A percentile compares a stretch with the other conserved stretches of the same genome.
Conservation (phyloP, 1,140 invertebrate species). For the Camponotus pennsylvanicus region DNA sequence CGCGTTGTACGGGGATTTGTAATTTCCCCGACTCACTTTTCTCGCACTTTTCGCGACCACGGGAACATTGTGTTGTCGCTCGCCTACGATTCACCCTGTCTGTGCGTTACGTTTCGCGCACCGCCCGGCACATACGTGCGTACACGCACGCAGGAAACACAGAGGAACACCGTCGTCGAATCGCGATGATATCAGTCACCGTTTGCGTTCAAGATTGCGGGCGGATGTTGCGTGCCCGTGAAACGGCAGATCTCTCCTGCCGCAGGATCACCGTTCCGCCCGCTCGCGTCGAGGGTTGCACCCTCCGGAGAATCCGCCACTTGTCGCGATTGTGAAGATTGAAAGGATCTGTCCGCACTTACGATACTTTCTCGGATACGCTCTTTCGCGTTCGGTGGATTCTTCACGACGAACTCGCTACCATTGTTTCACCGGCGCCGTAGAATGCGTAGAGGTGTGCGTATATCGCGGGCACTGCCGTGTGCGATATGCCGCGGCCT, state of each 20-base stretch:
- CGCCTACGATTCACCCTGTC: not conserved
- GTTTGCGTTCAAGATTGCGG: too few relatives aligned
- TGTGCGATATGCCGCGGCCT: constrained; percentile 78
- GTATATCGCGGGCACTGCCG: constrained; percentile 47
- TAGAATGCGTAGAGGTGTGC: not conserved
- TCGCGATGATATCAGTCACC: too few relatives aligned
- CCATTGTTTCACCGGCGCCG: constrained; percentile 63
- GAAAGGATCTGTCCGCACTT: not conserved
- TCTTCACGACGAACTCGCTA: constrained; percentile 36
- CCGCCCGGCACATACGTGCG: constrained; percentile 25
- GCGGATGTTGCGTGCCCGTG: too few relatives aligned
- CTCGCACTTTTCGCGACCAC: constrained; percentile 73
- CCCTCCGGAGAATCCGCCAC: not conserved
- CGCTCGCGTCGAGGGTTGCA: constrained; percentile 5
- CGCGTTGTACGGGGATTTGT: constrained; percentile 18
- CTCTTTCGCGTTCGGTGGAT: not conserved
- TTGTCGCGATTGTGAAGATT: not conserved
- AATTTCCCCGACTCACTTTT: constrained; percentile 67
- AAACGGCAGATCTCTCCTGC: too few relatives aligned
- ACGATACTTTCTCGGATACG: not conserved
- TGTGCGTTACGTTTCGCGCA: constrained; percentile 33
- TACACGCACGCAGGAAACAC: not conserved
- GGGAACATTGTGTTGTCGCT: constrained; percentile 64
- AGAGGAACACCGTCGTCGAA: not conserved
- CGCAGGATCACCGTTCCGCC: not conserved